Evolutionary conservation across 2,888 invertebrate species (phyloP), one percentile per base, ranked within the genome.

Genomic region (Kuschelorhynchus macadamiae): DNA sequence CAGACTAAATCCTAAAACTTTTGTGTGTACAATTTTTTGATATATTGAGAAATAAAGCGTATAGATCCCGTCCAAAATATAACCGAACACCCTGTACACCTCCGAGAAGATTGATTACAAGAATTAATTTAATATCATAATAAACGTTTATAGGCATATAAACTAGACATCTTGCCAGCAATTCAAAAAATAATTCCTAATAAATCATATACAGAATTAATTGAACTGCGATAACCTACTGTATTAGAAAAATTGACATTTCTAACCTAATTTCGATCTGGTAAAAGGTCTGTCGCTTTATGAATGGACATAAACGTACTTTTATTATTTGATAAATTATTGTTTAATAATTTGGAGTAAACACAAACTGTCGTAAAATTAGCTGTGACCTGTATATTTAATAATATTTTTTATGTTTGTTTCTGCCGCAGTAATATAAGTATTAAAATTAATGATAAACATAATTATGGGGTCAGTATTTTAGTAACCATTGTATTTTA

Each of bases 211-310:
- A 49, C 20, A 30, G 60, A 60, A 50, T 60, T 60, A 60, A 60
- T 60, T 60, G 60, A 50, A 41, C 25, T 17, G 11, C 16, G 60
- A 60, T 60, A 60, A 60, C 60, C 60, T 60, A 60, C 50, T 41
- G 60, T 39, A 36, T 60, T 50, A 60, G 4, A 60, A 60, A 60
- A 50, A 50, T 50, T 49, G 55, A 55, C 55, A 55, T 55, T 8
- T 55, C 55, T 55, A 55, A 55, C 55, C 55, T 30, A 55, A 55
- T 55, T 53, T 55, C 12, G 21, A 42, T 41, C 42, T 42, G 14
- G 12, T n/a, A 47, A 47, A 36, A 11, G 47, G 30, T 30, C 8
- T 47, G 12, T 47, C 30, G n/a, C 12, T 47, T 55, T 57, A 36
- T 57, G 57, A 57, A 57, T 46, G 57, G 17, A 32, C 25, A 57